These are phyloP conservation scores for Acanthurus leucopareius DNA, from an alignment of 2,797 vertebrate genomes.

Conservation along the genomic window DNA sequence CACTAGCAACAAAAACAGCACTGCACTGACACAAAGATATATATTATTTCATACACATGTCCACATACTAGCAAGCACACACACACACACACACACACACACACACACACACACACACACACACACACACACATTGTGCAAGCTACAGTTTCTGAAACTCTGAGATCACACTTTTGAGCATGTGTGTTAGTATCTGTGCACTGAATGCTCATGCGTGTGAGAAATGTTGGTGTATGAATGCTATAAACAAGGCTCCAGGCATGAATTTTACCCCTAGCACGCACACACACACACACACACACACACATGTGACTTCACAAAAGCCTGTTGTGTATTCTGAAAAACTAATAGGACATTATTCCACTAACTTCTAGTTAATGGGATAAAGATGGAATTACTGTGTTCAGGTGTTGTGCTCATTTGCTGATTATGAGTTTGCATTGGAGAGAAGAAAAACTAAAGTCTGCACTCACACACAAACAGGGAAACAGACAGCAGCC, in stretches of 20 bases:
- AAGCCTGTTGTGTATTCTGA: slow-evolving; percentile 46
- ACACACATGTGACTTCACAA: background rate
- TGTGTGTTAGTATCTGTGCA: background rate
- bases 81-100: no score
- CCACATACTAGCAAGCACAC: no score
- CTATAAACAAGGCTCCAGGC: background rate
- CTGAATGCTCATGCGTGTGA: background rate
- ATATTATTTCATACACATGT: slow-evolving; percentile 10
- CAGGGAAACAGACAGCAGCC: slow-evolving; percentile 58
- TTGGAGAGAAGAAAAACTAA: slow-evolving; percentile 49
- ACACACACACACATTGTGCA: background rate
- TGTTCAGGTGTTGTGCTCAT: slow-evolving; percentile 78
- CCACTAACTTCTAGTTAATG: slow-evolving; percentile 67
- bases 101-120: no score
- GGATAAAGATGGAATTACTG: slow-evolving; percentile 76
- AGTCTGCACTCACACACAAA: slow-evolving; percentile 54
- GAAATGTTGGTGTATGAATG: background rate
- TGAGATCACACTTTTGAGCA: slow-evolving; percentile 3
- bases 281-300: background rate
- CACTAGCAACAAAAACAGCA: slow-evolving; percentile 13
- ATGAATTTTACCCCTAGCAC: background rate
- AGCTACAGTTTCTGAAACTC: slow-evolving; percentile 1
- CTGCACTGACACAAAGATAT: slow-evolving; percentile 14
- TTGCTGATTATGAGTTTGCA: slow-evolving; percentile 71
- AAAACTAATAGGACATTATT: slow-evolving; percentile 70